Percentiles rank a stretch among this genome's conserved stretches.
phyloP scores from a whole-genome alignment of 2,113 vertebrate species.

The Stigmatopora argus region DNA sequence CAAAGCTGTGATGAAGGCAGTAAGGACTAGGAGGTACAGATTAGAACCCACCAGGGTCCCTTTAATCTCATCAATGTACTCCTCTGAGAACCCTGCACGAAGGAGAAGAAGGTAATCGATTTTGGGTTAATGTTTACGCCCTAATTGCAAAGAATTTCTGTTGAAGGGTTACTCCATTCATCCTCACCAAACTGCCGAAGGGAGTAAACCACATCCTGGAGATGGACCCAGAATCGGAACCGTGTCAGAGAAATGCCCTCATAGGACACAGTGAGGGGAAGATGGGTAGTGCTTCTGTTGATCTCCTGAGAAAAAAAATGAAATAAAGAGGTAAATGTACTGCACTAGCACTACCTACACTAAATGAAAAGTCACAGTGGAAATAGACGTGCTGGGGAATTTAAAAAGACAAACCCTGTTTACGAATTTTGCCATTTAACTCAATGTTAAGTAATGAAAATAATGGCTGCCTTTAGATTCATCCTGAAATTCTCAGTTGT shows the following conservation, averaged over 20 bases:
- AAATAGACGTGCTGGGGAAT: background rate
- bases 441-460: background rate
- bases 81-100: slow-evolving; percentile 86
- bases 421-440: background rate
- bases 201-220: slow-evolving; percentile 91
- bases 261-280: slow-evolving; percentile 88
- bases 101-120: background rate
- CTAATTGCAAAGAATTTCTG: background rate
- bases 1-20: slow-evolving; percentile 86
- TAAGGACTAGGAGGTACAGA: slow-evolving; percentile 85
- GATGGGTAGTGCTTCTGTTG: slow-evolving; percentile 76
- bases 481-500: background rate
- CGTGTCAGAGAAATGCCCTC: slow-evolving; percentile 86
- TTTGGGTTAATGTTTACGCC: background rate
- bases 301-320: slow-evolving; percentile 73
- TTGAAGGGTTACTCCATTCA: background rate
- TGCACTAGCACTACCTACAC: background rate
- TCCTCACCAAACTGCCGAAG: slow-evolving; percentile 90
- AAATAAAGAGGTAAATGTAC: background rate
- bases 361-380: background rate
- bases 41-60: slow-evolving; percentile 90
- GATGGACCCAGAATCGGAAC: slow-evolving; percentile 92
- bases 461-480: background rate
- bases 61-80: slow-evolving; percentile 93
- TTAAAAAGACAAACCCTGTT: background rate